phyloP scores from a whole-genome alignment of 2,113 vertebrate genomes.

The Sciurus niger region DNA sequence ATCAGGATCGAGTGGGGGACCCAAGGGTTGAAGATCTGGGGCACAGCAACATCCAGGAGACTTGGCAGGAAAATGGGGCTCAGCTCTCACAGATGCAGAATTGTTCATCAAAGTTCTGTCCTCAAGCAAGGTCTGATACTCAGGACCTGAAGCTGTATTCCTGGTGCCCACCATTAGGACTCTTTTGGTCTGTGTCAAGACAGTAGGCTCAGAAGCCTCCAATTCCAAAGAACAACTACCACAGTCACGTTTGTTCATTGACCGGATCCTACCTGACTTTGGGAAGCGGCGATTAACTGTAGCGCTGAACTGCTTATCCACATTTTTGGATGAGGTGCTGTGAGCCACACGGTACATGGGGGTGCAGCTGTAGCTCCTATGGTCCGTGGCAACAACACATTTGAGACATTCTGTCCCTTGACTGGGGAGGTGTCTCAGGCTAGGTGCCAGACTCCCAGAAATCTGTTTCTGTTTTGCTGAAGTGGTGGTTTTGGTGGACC shows the following conservation, averaged over 20 bases:
- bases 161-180: rapidly evolving
- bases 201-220: rapidly evolving
- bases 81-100: rapidly evolving
- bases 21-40: slow-evolving; percentile 32
- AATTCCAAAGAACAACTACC: not conserved
- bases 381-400: too few relatives aligned
- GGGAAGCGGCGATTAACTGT: rapidly evolving
- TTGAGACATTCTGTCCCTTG: too few relatives aligned
- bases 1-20: not conserved
- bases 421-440: too few relatives aligned
- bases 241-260: too few relatives aligned
- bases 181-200: not conserved
- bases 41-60: not conserved
- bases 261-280: rapidly evolving
- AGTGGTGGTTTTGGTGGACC: rapidly evolving
- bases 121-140: too few relatives aligned
- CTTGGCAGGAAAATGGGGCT: not conserved
- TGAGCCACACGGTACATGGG: too few relatives aligned
- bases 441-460: too few relatives aligned
- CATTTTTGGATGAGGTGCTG: too few relatives aligned
- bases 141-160: rapidly evolving
- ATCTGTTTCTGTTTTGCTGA: too few relatives aligned
- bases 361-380: too few relatives aligned
- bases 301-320: too few relatives aligned
- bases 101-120: rapidly evolving